Percentiles rank a stretch among this genome's conserved stretches.
Conservation (phyloP, 2,888 invertebrate species). For the Tetramorium bicarinatum region DNA sequence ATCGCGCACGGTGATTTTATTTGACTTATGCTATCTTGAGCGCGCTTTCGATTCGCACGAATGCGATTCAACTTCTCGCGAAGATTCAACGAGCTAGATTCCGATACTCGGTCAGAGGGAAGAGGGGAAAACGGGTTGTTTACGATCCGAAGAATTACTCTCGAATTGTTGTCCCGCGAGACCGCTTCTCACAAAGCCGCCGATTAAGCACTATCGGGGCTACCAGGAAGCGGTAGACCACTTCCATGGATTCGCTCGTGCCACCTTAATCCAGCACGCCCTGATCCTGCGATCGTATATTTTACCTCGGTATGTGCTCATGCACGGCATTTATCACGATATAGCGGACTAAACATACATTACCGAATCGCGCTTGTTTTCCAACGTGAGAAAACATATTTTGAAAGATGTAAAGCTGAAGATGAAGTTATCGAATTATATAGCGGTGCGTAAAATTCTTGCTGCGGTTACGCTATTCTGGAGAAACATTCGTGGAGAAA, state of each 20-base stretch:
- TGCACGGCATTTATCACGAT: background rate
- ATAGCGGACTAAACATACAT: background rate
- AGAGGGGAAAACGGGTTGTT: conserved; percentile 60
- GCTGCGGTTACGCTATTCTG: background rate
- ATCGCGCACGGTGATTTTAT: conserved; percentile 27
- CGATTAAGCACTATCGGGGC: conserved; percentile 65
- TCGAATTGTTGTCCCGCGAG: conserved; percentile 62
- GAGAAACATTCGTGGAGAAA: background rate
- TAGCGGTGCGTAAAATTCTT: background rate
- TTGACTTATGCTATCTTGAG: conserved; percentile 47
- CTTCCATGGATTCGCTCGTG: conserved; percentile 58
- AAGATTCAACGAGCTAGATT: conserved; percentile 69
- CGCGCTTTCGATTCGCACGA: conserved; percentile 66
- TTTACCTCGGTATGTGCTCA: conserved; percentile 1
- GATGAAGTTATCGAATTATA: background rate
- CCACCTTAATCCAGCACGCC: conserved; percentile 39
- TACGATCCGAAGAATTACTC: conserved; percentile 71
- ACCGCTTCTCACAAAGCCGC: conserved; percentile 69
- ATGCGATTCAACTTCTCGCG: conserved; percentile 68
- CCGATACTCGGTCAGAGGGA: conserved; percentile 63
- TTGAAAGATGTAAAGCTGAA: background rate
- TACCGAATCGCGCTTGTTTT: background rate
- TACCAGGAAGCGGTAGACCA: conserved; percentile 72
- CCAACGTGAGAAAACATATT: background rate
- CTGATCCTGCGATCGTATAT: conserved; percentile 36